phyloP scores from a whole-genome alignment of 1,140 invertebrate genomes.

The Druon quercuslanigerum region DNA sequence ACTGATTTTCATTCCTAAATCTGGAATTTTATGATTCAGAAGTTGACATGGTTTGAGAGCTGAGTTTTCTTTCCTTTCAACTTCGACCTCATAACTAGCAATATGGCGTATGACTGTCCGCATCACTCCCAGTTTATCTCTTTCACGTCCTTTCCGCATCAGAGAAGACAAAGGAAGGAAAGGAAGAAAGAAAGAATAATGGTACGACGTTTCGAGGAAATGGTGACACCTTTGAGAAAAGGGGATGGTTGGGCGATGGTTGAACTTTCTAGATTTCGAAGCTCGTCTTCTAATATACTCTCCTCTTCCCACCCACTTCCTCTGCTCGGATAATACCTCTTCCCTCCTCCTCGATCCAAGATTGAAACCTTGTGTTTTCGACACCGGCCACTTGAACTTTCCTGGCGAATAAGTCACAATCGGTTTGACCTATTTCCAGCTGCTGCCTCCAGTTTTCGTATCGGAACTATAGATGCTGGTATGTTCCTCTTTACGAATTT shows the following conservation, averaged over 20 bases:
- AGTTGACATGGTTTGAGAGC: too few species aligned
- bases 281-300: constrained; percentile 12
- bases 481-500: constrained; percentile 2
- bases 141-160: neutral
- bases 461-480: neutral
- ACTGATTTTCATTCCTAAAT: too few species aligned
- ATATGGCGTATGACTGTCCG: too few species aligned
- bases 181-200: constrained; percentile 4
- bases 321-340: constrained; percentile 1
- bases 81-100: too few species aligned
- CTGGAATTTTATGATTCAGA: too few species aligned
- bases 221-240: neutral
- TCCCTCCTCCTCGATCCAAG: neutral
- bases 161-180: neutral
- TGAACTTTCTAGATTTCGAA: constrained; percentile 9
- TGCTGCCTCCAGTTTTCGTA: neutral
- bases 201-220: neutral
- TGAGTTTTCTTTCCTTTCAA: too few species aligned
- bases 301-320: neutral
- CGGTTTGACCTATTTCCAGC: constrained; percentile 12
- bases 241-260: neutral
- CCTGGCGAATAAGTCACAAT: constrained; percentile 16
- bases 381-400: constrained; percentile 12
- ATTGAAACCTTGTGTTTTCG: constrained; percentile 11
- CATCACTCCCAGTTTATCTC: neutral